Conservation (phyloP, 2,113 vertebrate species). For the Euleptes europaea region DNA sequence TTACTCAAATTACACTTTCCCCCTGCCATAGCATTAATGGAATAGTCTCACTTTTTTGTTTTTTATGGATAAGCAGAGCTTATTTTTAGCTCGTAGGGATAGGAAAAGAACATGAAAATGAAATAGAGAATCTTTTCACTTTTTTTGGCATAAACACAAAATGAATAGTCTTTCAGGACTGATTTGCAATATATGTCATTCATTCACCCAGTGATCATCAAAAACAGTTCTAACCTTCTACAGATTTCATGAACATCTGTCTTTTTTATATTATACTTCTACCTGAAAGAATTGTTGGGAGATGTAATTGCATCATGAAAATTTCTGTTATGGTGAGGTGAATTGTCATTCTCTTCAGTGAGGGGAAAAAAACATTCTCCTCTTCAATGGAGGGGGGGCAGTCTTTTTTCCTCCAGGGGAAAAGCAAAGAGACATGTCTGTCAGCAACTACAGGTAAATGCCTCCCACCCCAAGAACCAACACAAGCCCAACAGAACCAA, state of each 20-base stretch:
- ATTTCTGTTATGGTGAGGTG: background rate
- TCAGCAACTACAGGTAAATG: too few relatives aligned
- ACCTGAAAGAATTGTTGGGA: background rate
- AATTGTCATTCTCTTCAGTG: background rate
- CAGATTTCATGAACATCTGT: background rate
- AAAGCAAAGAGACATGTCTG: too few relatives aligned
- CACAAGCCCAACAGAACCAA: too few relatives aligned
- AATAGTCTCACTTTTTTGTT: background rate
- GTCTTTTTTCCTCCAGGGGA: too few relatives aligned
- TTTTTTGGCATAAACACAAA: background rate
- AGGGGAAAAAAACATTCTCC: too few relatives aligned
- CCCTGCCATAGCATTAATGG: background rate
- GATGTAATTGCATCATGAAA: background rate
- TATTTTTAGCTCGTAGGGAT: background rate
- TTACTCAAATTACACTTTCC: constrained; percentile 21
- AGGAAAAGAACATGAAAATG: background rate
- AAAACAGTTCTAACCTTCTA: background rate
- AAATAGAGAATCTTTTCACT: background rate
- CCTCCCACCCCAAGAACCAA: too few relatives aligned
- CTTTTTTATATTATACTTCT: background rate
- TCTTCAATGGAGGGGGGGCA: too few relatives aligned
- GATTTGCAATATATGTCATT: background rate
- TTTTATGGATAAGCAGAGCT: background rate
- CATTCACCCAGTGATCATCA: background rate
- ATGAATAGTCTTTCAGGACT: background rate